Evolutionary conservation across 2,113 vertebrate species (phyloP).

Genomic region (Pardalotus punctatus): DNA sequence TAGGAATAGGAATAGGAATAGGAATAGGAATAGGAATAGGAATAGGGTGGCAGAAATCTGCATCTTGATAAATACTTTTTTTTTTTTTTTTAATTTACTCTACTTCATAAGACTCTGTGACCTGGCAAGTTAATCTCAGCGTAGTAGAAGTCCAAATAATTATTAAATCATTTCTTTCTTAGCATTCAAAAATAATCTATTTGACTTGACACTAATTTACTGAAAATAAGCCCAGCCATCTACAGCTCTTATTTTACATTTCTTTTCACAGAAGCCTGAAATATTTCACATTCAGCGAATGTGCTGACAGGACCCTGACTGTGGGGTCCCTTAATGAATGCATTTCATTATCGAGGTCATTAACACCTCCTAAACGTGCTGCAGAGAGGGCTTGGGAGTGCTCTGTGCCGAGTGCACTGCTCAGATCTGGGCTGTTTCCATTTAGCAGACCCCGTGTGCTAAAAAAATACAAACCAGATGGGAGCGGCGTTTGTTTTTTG

Average conservation of each 20-base stretch:
- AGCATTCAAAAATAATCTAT: background rate
- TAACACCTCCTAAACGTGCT: conserved; percentile 48
- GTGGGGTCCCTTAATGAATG: background rate
- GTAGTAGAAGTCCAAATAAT: background rate
- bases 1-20: too few relatives aligned
- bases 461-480: background rate
- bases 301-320: conserved; percentile 24
- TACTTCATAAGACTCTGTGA: background rate
- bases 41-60: background rate
- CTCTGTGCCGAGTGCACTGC: background rate
- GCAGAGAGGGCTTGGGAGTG: background rate
- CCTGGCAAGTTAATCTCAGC: background rate
- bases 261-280: background rate
- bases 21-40: too few relatives aligned
- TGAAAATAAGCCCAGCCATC: background rate
- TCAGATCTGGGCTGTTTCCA: conserved; percentile 13
- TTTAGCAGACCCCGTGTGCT: background rate
- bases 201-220: background rate
- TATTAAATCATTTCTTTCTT: background rate
- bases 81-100: too few relatives aligned
- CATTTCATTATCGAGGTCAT: conserved; percentile 34
- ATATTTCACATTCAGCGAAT: background rate
- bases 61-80: background rate
- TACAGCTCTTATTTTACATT: background rate
- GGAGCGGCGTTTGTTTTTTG: background rate